Evolutionary conservation across 2,113 vertebrate genomes (phyloP).

Genomic region (Sterrhoptilus dennistouni): DNA sequence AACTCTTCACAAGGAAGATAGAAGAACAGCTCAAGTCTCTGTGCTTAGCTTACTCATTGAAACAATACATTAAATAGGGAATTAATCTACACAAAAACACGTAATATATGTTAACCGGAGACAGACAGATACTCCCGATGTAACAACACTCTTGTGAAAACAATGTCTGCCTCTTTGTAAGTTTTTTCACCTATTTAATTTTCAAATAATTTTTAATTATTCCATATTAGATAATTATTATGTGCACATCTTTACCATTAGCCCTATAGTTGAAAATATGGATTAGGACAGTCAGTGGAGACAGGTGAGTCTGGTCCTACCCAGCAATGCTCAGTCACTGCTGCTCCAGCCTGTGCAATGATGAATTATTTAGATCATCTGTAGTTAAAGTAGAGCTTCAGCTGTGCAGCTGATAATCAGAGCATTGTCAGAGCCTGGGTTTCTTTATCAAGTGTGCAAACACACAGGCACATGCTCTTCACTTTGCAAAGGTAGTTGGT

Average conservation of each 20-base stretch:
- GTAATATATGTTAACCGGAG: background rate
- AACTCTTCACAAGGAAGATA: background rate
- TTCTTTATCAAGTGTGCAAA: background rate
- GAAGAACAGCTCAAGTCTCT: background rate
- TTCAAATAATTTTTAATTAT: background rate
- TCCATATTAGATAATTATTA: background rate
- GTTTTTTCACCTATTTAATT: background rate
- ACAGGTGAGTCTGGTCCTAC: fast-evolving
- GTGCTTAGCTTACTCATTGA: background rate
- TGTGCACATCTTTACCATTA: background rate
- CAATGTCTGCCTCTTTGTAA: background rate
- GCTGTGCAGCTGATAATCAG: background rate
- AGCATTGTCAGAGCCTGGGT: background rate
- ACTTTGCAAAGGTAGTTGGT: background rate
- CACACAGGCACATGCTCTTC: background rate
- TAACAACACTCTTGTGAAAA: background rate
- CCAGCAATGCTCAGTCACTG: background rate
- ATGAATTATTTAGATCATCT: background rate
- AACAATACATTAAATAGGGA: background rate
- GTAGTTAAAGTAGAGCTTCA: background rate
- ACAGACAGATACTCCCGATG: background rate
- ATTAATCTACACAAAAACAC: background rate
- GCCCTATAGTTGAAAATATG: background rate
- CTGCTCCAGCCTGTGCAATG: background rate
- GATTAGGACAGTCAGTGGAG: background rate